A percentile compares a stretch with the other conserved stretches of the same genome.
These are phyloP conservation scores for Lophochroa leadbeateri DNA, from an alignment of 2,113 vertebrate species.

Conservation along the genomic window DNA sequence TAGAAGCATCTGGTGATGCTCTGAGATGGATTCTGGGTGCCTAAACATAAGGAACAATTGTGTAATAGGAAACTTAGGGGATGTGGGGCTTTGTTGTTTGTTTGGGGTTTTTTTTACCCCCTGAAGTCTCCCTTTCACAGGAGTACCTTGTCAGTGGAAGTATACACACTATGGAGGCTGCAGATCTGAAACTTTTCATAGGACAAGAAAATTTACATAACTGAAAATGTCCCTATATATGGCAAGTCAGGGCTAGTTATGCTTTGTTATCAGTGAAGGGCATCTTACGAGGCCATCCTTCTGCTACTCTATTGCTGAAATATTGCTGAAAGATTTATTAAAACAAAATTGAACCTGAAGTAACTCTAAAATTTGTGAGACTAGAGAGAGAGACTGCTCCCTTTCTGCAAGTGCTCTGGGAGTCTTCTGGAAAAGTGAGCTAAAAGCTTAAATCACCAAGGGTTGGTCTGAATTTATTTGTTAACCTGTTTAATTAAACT, in stretches of 20 bases:
- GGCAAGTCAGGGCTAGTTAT: background rate
- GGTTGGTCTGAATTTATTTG: background rate
- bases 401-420: background rate
- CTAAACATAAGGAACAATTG: background rate
- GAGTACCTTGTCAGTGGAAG: background rate
- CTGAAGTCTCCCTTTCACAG: background rate
- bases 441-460: background rate
- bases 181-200: background rate
- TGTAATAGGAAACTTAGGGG: background rate
- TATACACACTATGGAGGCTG: background rate
- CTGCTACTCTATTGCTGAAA: background rate
- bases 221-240: background rate
- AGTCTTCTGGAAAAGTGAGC: background rate
- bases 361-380: background rate
- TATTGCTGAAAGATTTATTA: background rate
- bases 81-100: background rate
- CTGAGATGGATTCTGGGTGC: background rate
- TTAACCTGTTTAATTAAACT: background rate
- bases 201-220: background rate
- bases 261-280: background rate
- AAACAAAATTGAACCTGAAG: background rate
- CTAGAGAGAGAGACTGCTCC: background rate
- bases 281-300: background rate
- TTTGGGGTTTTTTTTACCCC: background rate
- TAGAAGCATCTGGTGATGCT: background rate